Base-by-base conservation (phyloP, 2,888 invertebrate species). In the Terebella lapidaria region DNA sequence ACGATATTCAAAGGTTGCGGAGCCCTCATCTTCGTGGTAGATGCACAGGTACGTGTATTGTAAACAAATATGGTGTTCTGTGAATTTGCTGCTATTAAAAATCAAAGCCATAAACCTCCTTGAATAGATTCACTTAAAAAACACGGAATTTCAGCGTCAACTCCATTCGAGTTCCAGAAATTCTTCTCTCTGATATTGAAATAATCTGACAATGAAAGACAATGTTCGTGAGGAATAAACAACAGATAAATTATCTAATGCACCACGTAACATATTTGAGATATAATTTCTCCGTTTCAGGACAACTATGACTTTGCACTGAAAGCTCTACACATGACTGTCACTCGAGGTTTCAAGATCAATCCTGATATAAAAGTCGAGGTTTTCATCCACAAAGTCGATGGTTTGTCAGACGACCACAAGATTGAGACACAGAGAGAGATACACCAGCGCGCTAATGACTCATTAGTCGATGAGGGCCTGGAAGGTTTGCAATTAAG, bases 351-450 rank as follows among this genome's bases (percentile, higher is more conserved):
- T 5, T 92, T 90, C 78, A 91, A 94, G 84, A 91, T 97, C 24
- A 99, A 99, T 84, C 90, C 89, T 61, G 88, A 89, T 70, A 96
- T 99, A 64, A 94, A 93, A 78, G 97, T 97, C 84, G 97, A 97
- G 84, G 94, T 85, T n/a, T 99, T 97, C 79, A 96, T 99, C 74
- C 97, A 99, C 81, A 99, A 69, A 49, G 97, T 99, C 26, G 99
- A 99, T 83, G 97, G 99, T 15, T 86, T 99, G 25, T 93, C 94
- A 59, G 99, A 99, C 81, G 99, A 99, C 83, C 92, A 92, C 72
- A 97, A 97, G 85, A 96, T 99, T 87, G 99, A 99, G 84, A 94
- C 94, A 24, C 97, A 99, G 80, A 85, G 97, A 71, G 97, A 99
- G 77, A 97, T 99, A 73, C 95, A 96, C 81, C 94, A 97, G 72